Evolutionary conservation across 2,113 vertebrate genomes (phyloP).

Genomic region (crab-eating macaque (Macaca fascicularis)): DNA sequence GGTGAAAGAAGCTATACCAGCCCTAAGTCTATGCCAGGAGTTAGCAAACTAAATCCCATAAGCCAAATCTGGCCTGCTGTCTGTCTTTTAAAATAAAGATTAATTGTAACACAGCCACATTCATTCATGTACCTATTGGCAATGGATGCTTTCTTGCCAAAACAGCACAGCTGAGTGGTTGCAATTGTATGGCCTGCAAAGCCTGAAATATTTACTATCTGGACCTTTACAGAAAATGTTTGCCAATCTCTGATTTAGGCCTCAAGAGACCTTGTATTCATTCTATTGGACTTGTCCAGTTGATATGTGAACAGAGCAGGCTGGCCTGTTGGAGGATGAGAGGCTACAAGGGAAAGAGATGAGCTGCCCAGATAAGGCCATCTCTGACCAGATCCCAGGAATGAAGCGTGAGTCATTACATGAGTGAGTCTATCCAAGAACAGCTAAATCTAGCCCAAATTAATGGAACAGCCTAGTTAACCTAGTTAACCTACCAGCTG

Average conservation of each 20-base stretch:
- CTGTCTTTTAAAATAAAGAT: constrained; percentile 28
- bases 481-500: not conserved
- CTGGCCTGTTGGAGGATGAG: not conserved
- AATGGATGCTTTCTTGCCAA: not conserved
- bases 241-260: not conserved
- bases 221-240: not conserved
- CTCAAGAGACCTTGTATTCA: not conserved
- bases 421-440: not conserved
- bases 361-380: not conserved
- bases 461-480: not conserved
- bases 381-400: not conserved
- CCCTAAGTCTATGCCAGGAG: not conserved
- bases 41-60: not conserved
- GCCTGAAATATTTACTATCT: not conserved
- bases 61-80: not conserved
- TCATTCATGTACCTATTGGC: not conserved
- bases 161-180: not conserved
- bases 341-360: not conserved
- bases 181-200: not conserved
- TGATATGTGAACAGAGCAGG: not conserved
- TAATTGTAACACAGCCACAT: not conserved
- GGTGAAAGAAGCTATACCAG: not conserved
- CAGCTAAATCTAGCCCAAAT: not conserved
- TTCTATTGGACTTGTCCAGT: not conserved
- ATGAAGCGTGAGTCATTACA: not conserved